phyloP scores from a whole-genome alignment of 2,797 vertebrate species.

The Neosilurus hyrtlii region DNA sequence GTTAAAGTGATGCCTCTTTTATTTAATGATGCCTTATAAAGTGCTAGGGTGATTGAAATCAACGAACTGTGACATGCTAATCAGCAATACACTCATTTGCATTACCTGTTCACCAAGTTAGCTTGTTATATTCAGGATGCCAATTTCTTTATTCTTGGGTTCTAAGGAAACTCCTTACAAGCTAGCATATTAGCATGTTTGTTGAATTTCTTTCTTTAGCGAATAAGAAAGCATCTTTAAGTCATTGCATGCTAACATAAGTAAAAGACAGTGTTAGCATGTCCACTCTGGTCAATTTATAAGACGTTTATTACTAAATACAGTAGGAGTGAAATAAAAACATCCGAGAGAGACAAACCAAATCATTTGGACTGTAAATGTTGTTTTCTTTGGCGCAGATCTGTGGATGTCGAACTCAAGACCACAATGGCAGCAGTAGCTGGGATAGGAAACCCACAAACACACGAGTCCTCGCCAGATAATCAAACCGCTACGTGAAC shows the following conservation, averaged over 20 bases:
- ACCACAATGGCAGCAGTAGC: slow-evolving; percentile 17
- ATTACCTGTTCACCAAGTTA: not conserved
- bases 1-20: not conserved
- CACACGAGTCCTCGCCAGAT: not conserved
- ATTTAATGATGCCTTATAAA: not conserved
- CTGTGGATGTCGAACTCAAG: not conserved
- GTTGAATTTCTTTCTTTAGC: not conserved
- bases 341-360: not conserved
- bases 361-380: not conserved
- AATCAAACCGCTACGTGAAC: slow-evolving; percentile 4
- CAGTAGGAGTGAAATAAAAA: not conserved
- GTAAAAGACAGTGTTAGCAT: not conserved
- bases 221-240: not conserved
- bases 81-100: too few relatives aligned
- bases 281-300: not conserved
- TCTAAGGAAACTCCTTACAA: not conserved
- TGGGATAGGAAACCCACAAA: slow-evolving; percentile 1
- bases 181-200: not conserved
- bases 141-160: not conserved
- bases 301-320: not conserved
- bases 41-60: not conserved
- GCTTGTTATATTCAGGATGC: not conserved
- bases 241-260: not conserved
- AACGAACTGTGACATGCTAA: not conserved
- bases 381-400: not conserved